These are phyloP conservation scores for Coronaproctus castanopsis DNA, from an alignment of 2,888 invertebrate species.

Conservation along the genomic window DNA sequence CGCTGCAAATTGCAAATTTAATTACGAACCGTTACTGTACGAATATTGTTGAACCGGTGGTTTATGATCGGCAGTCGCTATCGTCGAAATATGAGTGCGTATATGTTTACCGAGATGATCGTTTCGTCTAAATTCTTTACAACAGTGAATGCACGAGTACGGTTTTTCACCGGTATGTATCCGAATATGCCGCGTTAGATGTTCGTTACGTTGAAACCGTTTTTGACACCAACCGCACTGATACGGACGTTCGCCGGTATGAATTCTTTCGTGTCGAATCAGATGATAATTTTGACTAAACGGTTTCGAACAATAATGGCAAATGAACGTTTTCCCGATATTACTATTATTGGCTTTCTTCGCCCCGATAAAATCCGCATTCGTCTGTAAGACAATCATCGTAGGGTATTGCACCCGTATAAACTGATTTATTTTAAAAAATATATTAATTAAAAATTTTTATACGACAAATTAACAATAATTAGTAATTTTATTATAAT, in stretches of 20 bases:
- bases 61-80: no score
- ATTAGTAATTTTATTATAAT: no score
- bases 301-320: background rate
- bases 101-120: background rate
- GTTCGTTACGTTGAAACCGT: background rate
- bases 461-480: no score
- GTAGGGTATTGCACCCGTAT: no score
- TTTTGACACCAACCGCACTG: constrained; percentile 18
- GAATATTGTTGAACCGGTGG: no score
- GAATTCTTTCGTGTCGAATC: constrained; percentile 18
- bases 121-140: background rate
- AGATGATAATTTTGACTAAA: background rate
- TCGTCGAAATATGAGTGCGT: background rate
- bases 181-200: background rate
- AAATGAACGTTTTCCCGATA: background rate
- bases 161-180: background rate
- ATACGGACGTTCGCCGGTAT: constrained; percentile 18
- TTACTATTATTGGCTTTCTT: no score
- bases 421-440: no score
- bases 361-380: no score
- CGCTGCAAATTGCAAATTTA: no score
- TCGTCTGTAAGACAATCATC: no score
- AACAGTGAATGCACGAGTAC: background rate
- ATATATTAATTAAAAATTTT: no score
- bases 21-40: no score